Percentiles rank a stretch among this genome's conserved stretches.
These are phyloP conservation scores for Leucophora obtusa DNA, from an alignment of 2,888 invertebrate genomes.

Conservation along the genomic window DNA sequence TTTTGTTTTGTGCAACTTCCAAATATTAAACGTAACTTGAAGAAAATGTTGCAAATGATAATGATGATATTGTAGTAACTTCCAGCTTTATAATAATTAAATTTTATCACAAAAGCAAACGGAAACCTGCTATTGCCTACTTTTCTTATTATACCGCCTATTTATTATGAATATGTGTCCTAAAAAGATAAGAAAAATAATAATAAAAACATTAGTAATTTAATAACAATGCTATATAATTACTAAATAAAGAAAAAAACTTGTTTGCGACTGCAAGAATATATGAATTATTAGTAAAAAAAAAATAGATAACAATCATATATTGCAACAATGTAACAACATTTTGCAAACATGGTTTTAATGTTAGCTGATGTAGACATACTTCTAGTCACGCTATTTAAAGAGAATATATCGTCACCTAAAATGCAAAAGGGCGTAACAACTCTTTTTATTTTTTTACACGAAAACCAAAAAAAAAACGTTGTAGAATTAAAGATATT, in stretches of 20 bases:
- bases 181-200: constrained; percentile 58
- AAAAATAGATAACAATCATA: background rate
- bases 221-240: constrained; percentile 18
- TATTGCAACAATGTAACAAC: constrained; percentile 49
- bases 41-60: background rate
- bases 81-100: background rate
- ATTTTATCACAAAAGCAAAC: constrained; percentile 1
- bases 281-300: background rate
- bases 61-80: background rate
- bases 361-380: constrained; percentile 54
- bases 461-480: too few relatives aligned
- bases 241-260: background rate
- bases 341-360: constrained; percentile 41
- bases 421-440: too few relatives aligned
- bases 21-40: background rate
- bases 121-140: constrained; percentile 18
- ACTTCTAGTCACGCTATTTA: constrained; percentile 47
- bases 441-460: too few relatives aligned
- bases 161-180: constrained; percentile 44
- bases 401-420: background rate
- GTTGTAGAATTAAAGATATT: too few relatives aligned
- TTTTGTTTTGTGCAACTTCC: background rate
- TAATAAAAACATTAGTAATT: constrained; percentile 29
- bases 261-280: background rate
- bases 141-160: constrained; percentile 52